Evolutionary conservation across 2,113 vertebrate genomes (phyloP).

Genomic region (human (Homo sapiens)): GRCh38 chr6:81591001-81591500

Average conservation of each 20-base stretch:
- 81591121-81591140: not conserved
- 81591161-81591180: not conserved
- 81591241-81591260: not conserved
- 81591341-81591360: not conserved
- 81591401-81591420: not conserved
- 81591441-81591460: not conserved
- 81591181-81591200: not conserved
- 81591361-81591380: not conserved
- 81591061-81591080: not conserved
- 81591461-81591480: not conserved
- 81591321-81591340: not conserved
- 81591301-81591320: not conserved
- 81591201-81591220: not conserved
- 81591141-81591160: not conserved
- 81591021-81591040: not conserved
- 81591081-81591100: not conserved
- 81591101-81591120: not conserved
- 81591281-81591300: not conserved
- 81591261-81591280: not conserved
- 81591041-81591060: not conserved
- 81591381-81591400: not conserved
- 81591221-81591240: not conserved
- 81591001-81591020: not conserved
- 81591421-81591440: not conserved
- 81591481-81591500: not conserved